A percentile compares a stretch with the other conserved stretches of the same genome.
Evolutionary conservation across 2,888 invertebrate species (phyloP).

Genomic region (Diploptera punctata): DNA sequence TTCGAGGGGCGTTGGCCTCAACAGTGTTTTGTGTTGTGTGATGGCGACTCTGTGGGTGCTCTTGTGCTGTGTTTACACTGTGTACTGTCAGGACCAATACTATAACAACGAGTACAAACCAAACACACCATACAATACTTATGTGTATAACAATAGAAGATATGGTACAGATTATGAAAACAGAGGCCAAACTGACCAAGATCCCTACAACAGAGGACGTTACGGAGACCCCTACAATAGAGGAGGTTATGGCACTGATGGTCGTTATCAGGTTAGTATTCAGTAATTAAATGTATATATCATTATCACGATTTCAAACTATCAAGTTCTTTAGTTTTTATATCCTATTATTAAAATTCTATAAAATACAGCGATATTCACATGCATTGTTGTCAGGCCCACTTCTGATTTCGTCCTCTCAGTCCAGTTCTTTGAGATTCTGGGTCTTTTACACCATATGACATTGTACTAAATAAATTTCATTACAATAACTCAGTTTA

Average conservation of each 20-base stretch:
- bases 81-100: background rate
- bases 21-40: background rate
- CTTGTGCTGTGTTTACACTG: background rate
- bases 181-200: background rate
- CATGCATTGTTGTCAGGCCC: no score
- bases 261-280: no score
- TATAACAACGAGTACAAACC: background rate
- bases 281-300: no score
- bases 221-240: background rate
- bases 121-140: background rate
- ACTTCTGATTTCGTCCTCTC: no score
- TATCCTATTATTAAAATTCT: no score
- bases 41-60: background rate
- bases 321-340: no score
- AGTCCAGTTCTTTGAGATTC: no score
- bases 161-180: background rate
- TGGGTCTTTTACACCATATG: no score
- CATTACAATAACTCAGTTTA: no score
- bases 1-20: slow-evolving; percentile 15
- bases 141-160: slow-evolving; percentile 4
- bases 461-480: no score
- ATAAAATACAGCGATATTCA: no score
- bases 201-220: background rate
- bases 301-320: no score
- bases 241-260: background rate